A percentile compares a stretch with the other conserved stretches of the same genome.
Conservation (phyloP, 2,113 vertebrate species). For the Tachysurus vachellii region DNA sequence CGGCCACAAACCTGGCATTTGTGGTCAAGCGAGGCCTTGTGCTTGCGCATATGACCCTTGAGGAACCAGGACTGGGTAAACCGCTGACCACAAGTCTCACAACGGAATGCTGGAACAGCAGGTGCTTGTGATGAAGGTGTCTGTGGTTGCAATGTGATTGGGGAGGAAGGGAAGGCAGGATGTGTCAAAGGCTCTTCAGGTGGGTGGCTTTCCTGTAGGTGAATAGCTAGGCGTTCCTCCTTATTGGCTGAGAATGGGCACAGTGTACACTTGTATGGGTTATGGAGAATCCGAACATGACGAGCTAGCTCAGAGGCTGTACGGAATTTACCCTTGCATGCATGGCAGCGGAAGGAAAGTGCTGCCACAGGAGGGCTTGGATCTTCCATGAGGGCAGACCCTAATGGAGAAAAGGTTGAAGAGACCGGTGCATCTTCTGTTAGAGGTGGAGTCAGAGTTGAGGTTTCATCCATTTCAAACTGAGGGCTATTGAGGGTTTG, state of each 20-base stretch:
- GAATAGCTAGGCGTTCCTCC: slow-evolving; percentile 83
- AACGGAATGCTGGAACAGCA: slow-evolving; percentile 79
- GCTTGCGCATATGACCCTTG: slow-evolving; percentile 93
- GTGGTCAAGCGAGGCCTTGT: slow-evolving; percentile 92
- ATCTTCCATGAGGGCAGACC: slow-evolving; percentile 52
- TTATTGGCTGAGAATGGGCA: slow-evolving; percentile 88
- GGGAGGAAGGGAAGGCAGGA: slow-evolving; percentile 51
- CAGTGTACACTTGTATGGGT: slow-evolving; percentile 88
- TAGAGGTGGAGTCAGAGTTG: slow-evolving; percentile 70
- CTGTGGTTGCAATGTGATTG: slow-evolving; percentile 48
- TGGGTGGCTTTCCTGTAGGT: slow-evolving; percentile 77
- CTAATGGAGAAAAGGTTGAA: slow-evolving; percentile 63
- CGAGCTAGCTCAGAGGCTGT: slow-evolving; percentile 85
- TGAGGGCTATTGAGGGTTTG: slow-evolving; percentile 61
- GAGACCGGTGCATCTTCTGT: slow-evolving; percentile 68
- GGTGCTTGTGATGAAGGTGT: slow-evolving; percentile 64
- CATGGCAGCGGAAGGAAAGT: slow-evolving; percentile 81
- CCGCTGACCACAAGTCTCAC: slow-evolving; percentile 87
- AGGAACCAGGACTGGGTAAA: slow-evolving; percentile 94
- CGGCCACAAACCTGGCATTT: slow-evolving; percentile 91
- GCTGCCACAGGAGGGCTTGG: slow-evolving; percentile 51
- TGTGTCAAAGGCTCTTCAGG: slow-evolving; percentile 60
- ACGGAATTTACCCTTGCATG: slow-evolving; percentile 92
- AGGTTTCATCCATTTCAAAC: slow-evolving; percentile 64
- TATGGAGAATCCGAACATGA: slow-evolving; percentile 88